phyloP scores from a whole-genome alignment of 1,140 invertebrate genomes.

The Caenorhabditis tropicalis region DNA sequence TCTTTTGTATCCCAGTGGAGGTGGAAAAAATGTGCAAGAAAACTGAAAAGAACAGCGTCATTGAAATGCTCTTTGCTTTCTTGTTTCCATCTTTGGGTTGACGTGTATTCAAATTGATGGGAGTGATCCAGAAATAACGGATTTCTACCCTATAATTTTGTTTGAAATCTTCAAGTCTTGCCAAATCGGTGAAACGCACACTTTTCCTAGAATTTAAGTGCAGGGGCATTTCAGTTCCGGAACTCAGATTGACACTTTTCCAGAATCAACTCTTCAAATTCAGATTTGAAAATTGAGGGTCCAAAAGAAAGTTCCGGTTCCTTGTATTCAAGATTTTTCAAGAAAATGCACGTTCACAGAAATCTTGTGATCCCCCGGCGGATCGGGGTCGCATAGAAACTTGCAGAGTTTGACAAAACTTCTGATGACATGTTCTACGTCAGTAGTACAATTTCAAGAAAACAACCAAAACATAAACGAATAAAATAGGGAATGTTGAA shows the following conservation, averaged over 20 bases:
- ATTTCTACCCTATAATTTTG: background rate
- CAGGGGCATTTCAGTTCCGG: too few species aligned
- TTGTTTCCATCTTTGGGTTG: background rate
- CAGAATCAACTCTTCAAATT: too few species aligned
- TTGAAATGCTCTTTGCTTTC: background rate
- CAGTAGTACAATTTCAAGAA: background rate
- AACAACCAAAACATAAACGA: background rate
- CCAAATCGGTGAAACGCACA: background rate
- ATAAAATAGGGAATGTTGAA: background rate
- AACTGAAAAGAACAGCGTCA: background rate
- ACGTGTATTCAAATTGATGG: background rate
- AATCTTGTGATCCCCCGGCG: too few species aligned
- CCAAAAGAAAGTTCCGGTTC: too few species aligned
- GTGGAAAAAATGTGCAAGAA: background rate
- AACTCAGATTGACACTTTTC: too few species aligned
- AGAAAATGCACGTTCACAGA: too few species aligned
- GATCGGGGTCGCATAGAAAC: background rate
- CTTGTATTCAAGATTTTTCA: too few species aligned
- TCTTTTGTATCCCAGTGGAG: background rate
- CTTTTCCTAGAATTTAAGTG: too few species aligned
- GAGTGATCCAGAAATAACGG: constrained; percentile 22
- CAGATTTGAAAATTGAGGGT: too few species aligned
- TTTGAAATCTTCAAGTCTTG: background rate
- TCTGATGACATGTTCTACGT: background rate
- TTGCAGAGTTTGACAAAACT: background rate